Evolutionary conservation across 2,888 invertebrate species (phyloP).

Genomic region (Lydus trimaculatus): DNA sequence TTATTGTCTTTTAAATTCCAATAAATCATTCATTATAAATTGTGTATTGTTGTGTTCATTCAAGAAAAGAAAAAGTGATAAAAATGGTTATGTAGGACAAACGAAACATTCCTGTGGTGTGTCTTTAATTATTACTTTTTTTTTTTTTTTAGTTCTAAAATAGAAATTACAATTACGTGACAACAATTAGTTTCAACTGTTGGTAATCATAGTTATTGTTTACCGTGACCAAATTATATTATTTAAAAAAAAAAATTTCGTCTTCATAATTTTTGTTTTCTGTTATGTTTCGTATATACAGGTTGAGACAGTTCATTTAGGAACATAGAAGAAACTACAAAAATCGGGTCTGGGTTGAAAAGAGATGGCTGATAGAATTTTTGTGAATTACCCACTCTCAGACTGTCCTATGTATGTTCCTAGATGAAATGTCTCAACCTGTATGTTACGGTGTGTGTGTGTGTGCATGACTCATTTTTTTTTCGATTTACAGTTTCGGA

Average conservation of each 20-base stretch:
- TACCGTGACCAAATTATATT: neutral
- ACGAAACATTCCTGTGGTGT: neutral
- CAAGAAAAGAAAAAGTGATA: neutral
- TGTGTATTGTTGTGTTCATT: neutral
- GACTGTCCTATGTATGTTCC: no score
- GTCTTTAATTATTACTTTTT: neutral
- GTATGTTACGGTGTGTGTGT: no score
- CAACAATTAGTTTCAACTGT: neutral
- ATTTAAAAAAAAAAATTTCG: neutral
- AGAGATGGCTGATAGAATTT: no score
- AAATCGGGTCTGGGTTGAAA: no score
- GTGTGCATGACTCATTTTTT: slow-evolving; percentile 3
- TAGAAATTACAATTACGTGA: neutral
- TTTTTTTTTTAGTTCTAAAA: neutral
- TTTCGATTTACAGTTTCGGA: slow-evolving; percentile 8
- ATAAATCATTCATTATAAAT: no score
- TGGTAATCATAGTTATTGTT: neutral
- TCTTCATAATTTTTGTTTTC: no score
- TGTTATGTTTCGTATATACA: no score
- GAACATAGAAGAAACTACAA: no score
- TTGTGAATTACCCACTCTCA: no score
- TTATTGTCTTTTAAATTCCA: neutral
- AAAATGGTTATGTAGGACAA: neutral
- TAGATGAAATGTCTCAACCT: no score
- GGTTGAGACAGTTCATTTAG: no score